Percentiles rank a stretch among this genome's conserved stretches.
Conservation (phyloP, 2,888 invertebrate genomes). For the Pseudoips prasinana region DNA sequence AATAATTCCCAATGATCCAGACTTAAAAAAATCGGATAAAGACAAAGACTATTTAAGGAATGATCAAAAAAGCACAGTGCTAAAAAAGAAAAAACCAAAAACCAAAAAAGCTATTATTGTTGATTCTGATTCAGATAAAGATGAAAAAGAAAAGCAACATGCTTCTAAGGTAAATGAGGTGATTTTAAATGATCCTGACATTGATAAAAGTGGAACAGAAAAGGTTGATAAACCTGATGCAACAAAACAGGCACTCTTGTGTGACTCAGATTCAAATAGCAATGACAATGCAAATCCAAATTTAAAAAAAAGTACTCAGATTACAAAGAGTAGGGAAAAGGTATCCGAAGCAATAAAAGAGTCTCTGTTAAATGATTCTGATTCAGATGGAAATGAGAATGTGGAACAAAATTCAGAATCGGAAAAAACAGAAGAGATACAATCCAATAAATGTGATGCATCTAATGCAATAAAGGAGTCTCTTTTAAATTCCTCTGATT, state of each 20-base stretch:
- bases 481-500: too few species aligned
- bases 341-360: conserved; percentile 6
- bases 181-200: not conserved
- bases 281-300: conserved; percentile 1
- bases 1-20: too few species aligned
- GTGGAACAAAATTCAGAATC: not conserved
- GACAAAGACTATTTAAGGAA: too few species aligned
- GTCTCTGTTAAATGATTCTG: conserved; percentile 24
- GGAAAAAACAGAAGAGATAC: not conserved
- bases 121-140: too few species aligned
- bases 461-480: not conserved
- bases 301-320: not conserved
- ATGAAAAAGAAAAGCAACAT: too few species aligned
- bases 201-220: not conserved
- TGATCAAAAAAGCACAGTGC: too few species aligned
- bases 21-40: too few species aligned
- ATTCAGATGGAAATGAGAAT: conserved; percentile 27
- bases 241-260: not conserved
- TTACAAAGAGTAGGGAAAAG: not conserved
- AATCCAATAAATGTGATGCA: not conserved
- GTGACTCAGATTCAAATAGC: conserved; percentile 28
- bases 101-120: too few species aligned
- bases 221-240: not conserved
- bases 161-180: too few species aligned
- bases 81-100: too few species aligned